Base-by-base conservation (phyloP, 2,797 vertebrate species). In the Ceyx erithaca region DNA sequence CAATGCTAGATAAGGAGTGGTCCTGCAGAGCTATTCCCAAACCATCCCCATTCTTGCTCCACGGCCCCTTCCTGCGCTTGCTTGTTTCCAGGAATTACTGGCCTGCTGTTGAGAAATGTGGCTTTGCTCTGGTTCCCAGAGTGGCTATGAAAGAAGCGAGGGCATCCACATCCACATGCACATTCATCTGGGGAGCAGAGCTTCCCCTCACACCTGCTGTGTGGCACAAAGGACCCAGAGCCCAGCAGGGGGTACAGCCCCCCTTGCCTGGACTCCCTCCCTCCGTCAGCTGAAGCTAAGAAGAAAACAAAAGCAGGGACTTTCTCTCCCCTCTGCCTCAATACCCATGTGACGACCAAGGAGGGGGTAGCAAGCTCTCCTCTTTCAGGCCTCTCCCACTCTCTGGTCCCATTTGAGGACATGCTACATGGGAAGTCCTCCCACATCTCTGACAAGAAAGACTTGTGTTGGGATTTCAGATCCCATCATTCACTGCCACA, bases 51-150 rank as follows among this genome's bases (percentile, higher is more conserved):
- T 90, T 90, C 88, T 90, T 3, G 0, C 46, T 28, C 62, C 14
- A 1, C 0, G 10, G 79, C 93, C 86, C 81, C 76, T 91, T 93
- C 80, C 86, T 75, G 86, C 0, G 72, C 48, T 69, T 1, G 0
- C 75, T 94, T 89, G 80, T 94, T 91, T 78, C 78, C 81, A 87
- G 81, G 93, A 95, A 71, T 94, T 87, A 33, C 58, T 52, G 59
- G 40, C 86, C 62, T 69, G 91, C 90, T 92, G 81, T 68, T 94
- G 91, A 88, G 91, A 94, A 94, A 82, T 7, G 91, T 0, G 0
- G 41, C 49, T 85, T 85, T 0, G 3, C n/a, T 69, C 80, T 37
- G 76, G 77, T 92, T 96, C 92, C 87, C 94, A 91, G 87, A 23
- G 0, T 0, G 5, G 72, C 63, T n/a, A 0, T 78, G 91, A 95